Evolutionary conservation across 2,113 vertebrate genomes (phyloP).

Genomic region (Phocoena phocoena): DNA sequence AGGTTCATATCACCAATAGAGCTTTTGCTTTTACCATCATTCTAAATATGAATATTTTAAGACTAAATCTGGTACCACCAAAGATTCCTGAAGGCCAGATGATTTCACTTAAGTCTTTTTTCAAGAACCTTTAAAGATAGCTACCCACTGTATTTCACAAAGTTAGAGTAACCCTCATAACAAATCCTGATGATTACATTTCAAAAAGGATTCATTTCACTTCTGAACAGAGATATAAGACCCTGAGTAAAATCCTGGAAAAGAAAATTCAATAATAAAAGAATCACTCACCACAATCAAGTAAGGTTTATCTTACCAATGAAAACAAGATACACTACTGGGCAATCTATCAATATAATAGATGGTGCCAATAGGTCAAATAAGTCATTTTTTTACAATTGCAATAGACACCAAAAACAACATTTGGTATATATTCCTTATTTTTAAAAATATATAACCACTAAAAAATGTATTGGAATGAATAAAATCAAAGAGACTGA

Average conservation of each 20-base stretch:
- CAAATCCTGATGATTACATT: neutral
- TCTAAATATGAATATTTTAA: constrained; percentile 6
- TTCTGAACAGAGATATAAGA: neutral
- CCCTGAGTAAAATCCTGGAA: neutral
- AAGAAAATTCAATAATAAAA: constrained; percentile 31
- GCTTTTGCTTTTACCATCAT: neutral
- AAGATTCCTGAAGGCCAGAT: neutral
- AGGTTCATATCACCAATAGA: neutral
- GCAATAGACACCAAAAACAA: neutral
- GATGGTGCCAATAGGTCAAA: neutral
- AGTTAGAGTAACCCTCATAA: neutral
- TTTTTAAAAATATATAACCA: neutral
- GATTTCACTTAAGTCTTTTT: neutral
- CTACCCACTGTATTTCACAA: neutral
- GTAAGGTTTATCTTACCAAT: neutral
- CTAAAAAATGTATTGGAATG: neutral
- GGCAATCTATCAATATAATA: neutral
- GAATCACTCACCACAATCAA: neutral
- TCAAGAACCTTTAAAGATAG: neutral
- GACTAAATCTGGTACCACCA: neutral
- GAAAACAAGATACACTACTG: neutral
- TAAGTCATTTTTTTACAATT: neutral
- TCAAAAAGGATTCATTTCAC: neutral
- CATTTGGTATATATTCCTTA: neutral
- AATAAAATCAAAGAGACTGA: neutral